These are phyloP conservation scores for Drosophila sturtevanti DNA, from an alignment of 1,140 invertebrate species.

Conservation along the genomic window DNA sequence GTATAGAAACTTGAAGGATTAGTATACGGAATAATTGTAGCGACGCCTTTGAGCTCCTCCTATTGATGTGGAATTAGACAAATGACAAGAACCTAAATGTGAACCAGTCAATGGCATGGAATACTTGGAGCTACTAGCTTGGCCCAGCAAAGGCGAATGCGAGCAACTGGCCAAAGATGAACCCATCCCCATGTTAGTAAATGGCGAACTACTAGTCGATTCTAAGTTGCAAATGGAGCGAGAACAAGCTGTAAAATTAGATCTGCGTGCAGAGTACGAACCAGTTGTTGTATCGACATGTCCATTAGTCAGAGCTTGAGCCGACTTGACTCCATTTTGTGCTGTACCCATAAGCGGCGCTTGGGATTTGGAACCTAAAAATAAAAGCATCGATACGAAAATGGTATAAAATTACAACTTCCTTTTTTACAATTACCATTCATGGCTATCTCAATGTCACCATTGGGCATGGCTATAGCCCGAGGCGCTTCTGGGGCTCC, in stretches of 20 bases:
- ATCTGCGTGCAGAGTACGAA: slow-evolving; percentile 56
- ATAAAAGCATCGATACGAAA: not conserved
- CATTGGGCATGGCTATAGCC: slow-evolving; percentile 27
- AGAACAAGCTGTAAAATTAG: slow-evolving; percentile 63
- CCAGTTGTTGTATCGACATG: slow-evolving; percentile 55
- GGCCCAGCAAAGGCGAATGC: slow-evolving; percentile 59
- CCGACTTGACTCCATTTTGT: slow-evolving; percentile 34
- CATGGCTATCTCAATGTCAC: slow-evolving; percentile 50
- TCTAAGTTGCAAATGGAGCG: slow-evolving; percentile 39
- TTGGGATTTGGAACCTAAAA: slow-evolving; percentile 45
- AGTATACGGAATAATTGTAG: slow-evolving; percentile 77
- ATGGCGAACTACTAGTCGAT: slow-evolving; percentile 60
- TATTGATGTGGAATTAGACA: slow-evolving; percentile 1
- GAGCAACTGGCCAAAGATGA: slow-evolving; percentile 40
- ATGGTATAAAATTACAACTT: not conserved
- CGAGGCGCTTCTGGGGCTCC: slow-evolving; percentile 24
- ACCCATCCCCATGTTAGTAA: slow-evolving; percentile 47
- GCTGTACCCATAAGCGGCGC: slow-evolving; percentile 53
- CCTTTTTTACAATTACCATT: slow-evolving; percentile 35
- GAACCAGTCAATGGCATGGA: slow-evolving; percentile 37
- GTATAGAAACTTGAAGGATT: slow-evolving; percentile 26
- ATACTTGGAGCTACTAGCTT: slow-evolving; percentile 37
- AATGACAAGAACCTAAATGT: slow-evolving; percentile 15
- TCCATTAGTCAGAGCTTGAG: slow-evolving; percentile 42
- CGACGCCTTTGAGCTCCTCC: slow-evolving; percentile 57